Percentiles rank a stretch among this genome's conserved stretches.
phyloP scores from a whole-genome alignment of 2,888 invertebrate genomes.

The Noctua janthina region DNA sequence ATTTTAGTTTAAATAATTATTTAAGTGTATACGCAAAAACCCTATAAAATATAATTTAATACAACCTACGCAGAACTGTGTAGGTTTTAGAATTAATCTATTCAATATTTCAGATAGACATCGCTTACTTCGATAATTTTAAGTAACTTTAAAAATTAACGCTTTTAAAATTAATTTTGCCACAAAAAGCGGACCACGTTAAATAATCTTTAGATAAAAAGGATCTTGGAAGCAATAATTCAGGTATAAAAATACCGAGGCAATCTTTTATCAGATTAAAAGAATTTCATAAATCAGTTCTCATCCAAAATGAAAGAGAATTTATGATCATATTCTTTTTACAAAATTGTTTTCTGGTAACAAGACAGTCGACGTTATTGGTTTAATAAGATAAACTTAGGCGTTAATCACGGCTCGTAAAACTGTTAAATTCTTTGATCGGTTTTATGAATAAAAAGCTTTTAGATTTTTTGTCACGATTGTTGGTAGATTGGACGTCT shows the following conservation, averaged over 20 bases:
- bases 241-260: conserved; percentile 63
- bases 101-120: neutral
- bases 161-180: conserved; percentile 17
- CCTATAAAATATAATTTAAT: neutral
- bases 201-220: conserved; percentile 58
- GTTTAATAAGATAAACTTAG: conserved; percentile 40
- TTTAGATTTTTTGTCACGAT: neutral
- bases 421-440: conserved; percentile 5
- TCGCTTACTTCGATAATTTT: conserved; percentile 9
- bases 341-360: conserved; percentile 56
- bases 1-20: neutral
- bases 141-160: conserved; percentile 34
- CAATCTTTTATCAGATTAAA: conserved; percentile 69
- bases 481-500: neutral
- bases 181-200: conserved; percentile 23
- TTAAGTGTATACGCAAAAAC: neutral
- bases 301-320: conserved; percentile 59
- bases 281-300: conserved; percentile 67
- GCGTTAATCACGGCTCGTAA: neutral
- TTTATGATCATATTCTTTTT: conserved; percentile 65
- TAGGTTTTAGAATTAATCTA: neutral
- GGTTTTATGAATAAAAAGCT: neutral
- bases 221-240: conserved; percentile 60
- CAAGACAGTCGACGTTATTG: conserved; percentile 54
- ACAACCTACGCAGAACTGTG: neutral